Evolutionary conservation across 2,888 invertebrate genomes (phyloP).

Genomic region (Hartigia nigra): DNA sequence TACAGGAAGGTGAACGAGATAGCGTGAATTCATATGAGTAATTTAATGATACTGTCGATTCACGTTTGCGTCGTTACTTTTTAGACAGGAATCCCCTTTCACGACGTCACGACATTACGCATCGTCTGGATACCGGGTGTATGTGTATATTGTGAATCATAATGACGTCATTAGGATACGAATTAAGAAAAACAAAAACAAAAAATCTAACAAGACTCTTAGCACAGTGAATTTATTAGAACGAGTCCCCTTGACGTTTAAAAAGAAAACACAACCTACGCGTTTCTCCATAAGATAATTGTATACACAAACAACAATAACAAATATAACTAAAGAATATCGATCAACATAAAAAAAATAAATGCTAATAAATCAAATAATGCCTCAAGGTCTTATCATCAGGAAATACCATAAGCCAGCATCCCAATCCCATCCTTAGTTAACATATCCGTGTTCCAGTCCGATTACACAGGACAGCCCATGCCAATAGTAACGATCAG

Average conservation of each 20-base stretch:
- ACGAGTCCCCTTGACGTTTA: background rate
- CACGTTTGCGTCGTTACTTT: background rate
- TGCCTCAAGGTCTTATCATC: background rate
- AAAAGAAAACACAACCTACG: background rate
- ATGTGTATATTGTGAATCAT: background rate
- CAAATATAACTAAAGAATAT: background rate
- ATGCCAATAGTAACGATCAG: background rate
- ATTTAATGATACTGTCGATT: background rate
- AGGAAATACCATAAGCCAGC: background rate
- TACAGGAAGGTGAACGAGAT: background rate
- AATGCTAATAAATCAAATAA: background rate
- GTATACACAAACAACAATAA: background rate
- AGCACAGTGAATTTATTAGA: background rate
- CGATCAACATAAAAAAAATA: background rate
- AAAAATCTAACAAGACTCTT: background rate
- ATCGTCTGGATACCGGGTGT: background rate
- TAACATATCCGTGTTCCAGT: background rate
- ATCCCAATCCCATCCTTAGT: background rate
- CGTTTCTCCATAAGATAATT: background rate
- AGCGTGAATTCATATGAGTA: background rate
- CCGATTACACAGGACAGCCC: background rate
- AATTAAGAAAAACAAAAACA: background rate
- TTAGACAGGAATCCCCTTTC: background rate
- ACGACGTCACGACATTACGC: background rate
- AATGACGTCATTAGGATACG: background rate